Evolutionary conservation across 1,140 invertebrate genomes (phyloP).

Genomic region (Ephestia elutella): DNA sequence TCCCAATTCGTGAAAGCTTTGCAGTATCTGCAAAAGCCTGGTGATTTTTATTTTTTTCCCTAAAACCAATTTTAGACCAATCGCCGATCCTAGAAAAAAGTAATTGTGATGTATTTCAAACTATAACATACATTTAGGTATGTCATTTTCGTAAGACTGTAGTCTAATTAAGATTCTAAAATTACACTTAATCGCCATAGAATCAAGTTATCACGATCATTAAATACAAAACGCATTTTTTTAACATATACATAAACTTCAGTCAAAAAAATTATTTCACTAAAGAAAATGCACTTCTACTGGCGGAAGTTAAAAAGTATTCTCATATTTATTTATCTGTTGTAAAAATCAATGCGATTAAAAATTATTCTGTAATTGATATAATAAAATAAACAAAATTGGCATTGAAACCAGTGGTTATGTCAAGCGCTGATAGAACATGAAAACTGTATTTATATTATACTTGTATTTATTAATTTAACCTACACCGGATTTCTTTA

Average conservation of each 20-base stretch:
- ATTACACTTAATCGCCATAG: not conserved
- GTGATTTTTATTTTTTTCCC: not conserved
- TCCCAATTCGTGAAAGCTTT: not conserved
- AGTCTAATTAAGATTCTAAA: too few species aligned
- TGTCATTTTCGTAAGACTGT: not conserved
- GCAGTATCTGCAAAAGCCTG: not conserved
- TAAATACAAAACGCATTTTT: not conserved
- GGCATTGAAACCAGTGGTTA: not conserved
- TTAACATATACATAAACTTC: not conserved
- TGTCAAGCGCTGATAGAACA: too few species aligned
- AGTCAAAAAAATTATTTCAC: slow-evolving; percentile 30
- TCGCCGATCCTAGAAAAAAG: not conserved
- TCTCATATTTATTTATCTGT: too few species aligned
- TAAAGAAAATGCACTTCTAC: slow-evolving; percentile 60
- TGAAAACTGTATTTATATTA: too few species aligned
- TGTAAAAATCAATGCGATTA: too few species aligned
- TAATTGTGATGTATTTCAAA: not conserved
- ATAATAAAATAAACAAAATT: not conserved
- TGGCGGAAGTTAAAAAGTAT: slow-evolving; percentile 35
- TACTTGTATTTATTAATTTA: too few species aligned
- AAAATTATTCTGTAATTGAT: not conserved
- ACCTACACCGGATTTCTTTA: not conserved
- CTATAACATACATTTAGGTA: not conserved
- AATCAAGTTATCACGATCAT: not conserved
- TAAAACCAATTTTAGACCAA: not conserved